Evolutionary conservation across 2,113 vertebrate genomes (phyloP), one percentile per base, ranked within the genome.

Genomic region (Probosciger aterrimus): DNA sequence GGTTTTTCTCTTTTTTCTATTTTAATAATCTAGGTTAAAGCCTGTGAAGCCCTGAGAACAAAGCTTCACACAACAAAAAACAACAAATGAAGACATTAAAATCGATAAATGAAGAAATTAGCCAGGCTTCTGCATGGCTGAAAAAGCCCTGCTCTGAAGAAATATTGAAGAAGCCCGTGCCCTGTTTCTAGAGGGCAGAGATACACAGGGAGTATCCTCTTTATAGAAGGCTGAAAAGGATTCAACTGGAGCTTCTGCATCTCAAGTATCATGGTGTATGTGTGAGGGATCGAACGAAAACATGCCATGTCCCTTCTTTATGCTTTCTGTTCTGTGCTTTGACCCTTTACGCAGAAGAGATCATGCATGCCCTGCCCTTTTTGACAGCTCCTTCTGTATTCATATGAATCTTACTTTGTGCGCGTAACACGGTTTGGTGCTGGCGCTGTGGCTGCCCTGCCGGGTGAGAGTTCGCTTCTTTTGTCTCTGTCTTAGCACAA

Each of bases 401-500:
- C 31, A 10, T 1, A 9, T 43, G 74, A 62, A 9, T 76, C 97
- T 97, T 95, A 98, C 98, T 93, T 98, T 91, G 50, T 92, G 97
- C 41, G 92, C 76, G 8, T 89, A 91, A n/a, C 91, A 43, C 0
- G 67, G 92, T 73, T 94, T 97, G 96, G 97, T 96, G 94, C 97
- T 98, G 98, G 98, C n/a, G 78, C 98, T 98, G 33, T 98, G 97
- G 80, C 98, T 99, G 96, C 98, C 97, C 96, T 99, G 98, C 37
- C 98, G 97, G 14, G 98, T 99, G 63, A 98, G 97, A 79, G 98
- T 98, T 97, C 98, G 98, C 97, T 99, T 99, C 92, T 97, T 97
- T 85, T 98, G 98, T 37, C 98, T 98, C 96, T 98, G 98, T 92
- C 98, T 98, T 93, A 99, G 97, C 88, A 99, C 99, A 59, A 99